Evolutionary conservation across 2,113 vertebrate species (phyloP), one percentile per base, ranked within the genome.

Genomic region (Vanacampus margaritifer): DNA sequence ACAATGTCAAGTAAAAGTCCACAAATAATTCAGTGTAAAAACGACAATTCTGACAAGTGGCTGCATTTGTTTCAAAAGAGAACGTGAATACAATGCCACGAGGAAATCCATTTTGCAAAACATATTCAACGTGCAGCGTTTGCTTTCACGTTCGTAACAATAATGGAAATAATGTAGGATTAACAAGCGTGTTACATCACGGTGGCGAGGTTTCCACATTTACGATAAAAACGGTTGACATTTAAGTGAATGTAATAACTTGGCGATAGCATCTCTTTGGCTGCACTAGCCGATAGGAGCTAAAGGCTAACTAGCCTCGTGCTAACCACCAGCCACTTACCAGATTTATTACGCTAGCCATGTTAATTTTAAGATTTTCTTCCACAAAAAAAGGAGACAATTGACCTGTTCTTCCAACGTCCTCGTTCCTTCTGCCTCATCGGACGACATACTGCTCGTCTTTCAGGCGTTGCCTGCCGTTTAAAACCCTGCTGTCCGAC

Each of bases 401-500:
- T 62, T 46, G 58, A 90, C 88, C 86, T 82, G 83, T 17, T 89
- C 89, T 3, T 89, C 86, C 0, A 64, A 26, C 41, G 68, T 60
- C 62, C 32, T 73, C 28, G 69, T 74, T 54, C 46, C 86, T 66
- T 81, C 82, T 14, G 69, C 64, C 58, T 87, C 78, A 28, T 75
- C 79, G 11, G 88, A 89, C 88, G 88, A 89, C 89, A 90, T 90
- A 0, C 11, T 0, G 12, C 5, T 36, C 54, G 65, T 45, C 5
- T 0, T 26, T 19, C 59, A 35, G 65, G 35, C 50, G 37, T 16
- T 21, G 39, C 65, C 4, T 64, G 48, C 5, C 61, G 50, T 1
- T 62, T 10, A 6, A 23, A 24, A 53, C 73, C 2, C 48, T 17
- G 57, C 9, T 32, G n/a, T 1, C 61, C 17, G 3, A 59, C 57